phyloP scores from a whole-genome alignment of 2,113 vertebrate genomes.

The Acrocephalus arundinaceus region DNA sequence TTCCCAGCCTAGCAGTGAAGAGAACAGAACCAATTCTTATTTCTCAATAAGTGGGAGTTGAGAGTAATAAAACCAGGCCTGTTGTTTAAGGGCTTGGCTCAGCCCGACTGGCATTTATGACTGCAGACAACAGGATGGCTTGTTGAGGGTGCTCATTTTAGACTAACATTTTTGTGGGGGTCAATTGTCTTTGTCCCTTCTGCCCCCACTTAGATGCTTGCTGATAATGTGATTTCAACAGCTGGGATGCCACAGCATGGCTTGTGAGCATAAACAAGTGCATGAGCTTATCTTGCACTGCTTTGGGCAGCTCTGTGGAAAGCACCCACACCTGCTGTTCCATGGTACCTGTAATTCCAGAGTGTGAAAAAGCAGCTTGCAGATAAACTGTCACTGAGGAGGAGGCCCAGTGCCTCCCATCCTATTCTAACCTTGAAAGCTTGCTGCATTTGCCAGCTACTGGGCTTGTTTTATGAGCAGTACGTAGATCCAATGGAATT shows the following conservation, averaged over 20 bases:
- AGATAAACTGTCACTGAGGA: neutral
- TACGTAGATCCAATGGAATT: neutral
- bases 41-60: neutral
- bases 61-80: neutral
- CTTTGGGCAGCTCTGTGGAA: neutral
- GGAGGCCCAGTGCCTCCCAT: neutral
- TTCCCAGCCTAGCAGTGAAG: neutral
- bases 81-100: neutral
- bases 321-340: neutral
- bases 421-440: neutral
- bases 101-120: neutral
- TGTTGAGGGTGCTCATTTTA: constrained; percentile 5
- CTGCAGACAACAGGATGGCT: neutral
- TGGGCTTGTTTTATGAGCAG: neutral
- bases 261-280: accelerated
- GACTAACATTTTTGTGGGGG: neutral
- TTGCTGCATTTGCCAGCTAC: neutral
- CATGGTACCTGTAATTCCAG: neutral
- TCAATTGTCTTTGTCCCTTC: neutral
- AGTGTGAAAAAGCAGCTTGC: neutral
- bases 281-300: accelerated
- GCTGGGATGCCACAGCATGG: neutral
- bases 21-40: neutral
- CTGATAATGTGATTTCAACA: neutral
- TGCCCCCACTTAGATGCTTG: neutral